These are phyloP conservation scores for Accipiter cooperii DNA, from an alignment of 2,113 vertebrate genomes.

Conservation along the genomic window DNA sequence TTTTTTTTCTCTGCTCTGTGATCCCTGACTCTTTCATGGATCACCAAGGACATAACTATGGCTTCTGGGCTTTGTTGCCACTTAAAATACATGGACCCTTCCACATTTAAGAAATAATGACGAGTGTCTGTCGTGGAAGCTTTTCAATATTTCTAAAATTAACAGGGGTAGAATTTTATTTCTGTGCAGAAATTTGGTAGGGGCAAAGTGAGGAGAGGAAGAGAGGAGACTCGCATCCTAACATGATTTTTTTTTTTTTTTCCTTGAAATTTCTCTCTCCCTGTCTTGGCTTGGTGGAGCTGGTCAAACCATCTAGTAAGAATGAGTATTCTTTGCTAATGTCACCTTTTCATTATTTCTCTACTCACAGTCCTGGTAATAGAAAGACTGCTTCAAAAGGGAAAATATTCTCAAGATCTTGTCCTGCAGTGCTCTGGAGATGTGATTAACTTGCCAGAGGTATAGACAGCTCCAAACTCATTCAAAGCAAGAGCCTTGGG, in stretches of 20 bases:
- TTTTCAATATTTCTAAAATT: background rate
- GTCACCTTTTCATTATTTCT: background rate
- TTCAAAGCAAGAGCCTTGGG: background rate
- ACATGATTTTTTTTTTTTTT: background rate
- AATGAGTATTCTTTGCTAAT: background rate
- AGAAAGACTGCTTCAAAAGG: background rate
- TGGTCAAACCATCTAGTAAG: background rate
- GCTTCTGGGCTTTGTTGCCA: background rate
- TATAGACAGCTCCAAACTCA: background rate
- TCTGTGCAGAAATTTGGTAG: background rate
- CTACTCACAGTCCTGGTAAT: background rate
- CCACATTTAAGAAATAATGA: background rate
- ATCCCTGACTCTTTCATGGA: background rate
- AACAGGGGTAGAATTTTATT: background rate
- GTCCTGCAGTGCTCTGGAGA: background rate
- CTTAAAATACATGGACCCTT: fast-evolving
- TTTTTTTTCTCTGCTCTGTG: background rate
- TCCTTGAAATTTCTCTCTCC: background rate
- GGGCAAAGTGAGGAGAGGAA: background rate
- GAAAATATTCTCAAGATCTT: background rate
- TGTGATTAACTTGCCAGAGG: background rate
- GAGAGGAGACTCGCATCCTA: background rate
- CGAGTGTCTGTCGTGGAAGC: background rate
- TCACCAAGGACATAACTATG: background rate
- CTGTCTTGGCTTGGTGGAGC: background rate